Base-by-base conservation (phyloP, 1,140 invertebrate genomes). In the Drosophila jambulina region DNA sequence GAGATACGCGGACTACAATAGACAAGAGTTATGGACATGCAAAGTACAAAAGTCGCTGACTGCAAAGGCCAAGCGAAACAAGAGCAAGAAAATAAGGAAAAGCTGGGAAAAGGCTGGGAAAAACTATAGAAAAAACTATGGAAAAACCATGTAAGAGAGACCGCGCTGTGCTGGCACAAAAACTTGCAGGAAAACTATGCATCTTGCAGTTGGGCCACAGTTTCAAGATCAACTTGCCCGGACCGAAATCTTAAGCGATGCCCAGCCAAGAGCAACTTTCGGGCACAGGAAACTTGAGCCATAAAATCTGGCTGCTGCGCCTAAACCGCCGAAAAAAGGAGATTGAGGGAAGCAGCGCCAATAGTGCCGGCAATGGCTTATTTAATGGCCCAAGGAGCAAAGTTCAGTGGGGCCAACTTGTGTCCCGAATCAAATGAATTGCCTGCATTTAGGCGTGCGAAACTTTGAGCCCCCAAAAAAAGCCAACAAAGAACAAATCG, bases 301-400 rank as follows among this genome's bases (percentile, higher is more conserved):
- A 87, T 83, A 42, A 87, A 87, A 87, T 69, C 78, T 48, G 71
- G 64, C 64, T 78, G 79, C 42, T 75, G 75, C 38, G 65, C 45
- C 46, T 54, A 46, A 60, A 38, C 40, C 53, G 53, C 43, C 43
- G 38, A 53, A 61, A 43, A 53, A 61, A 51, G 1, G 25, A 29
- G 48, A 46, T 49, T 27, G 19, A 19, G 15, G 54, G 6, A 23
- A 53, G 12, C 17, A 12, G 48, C 23, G 46, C 10, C 8, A 46
- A 38, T 21, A 29, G 57, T 46, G 12, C 8, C 3, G 49, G 38
- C 42, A 49, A 59, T 71, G 51, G n/a, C 43, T 72, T 71, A 48
- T 71, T 59, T 42, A 72, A 71, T 71, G 67, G 69, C 43, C 43
- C 42, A 45, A 42, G 23, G 32, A 40, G 49, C 51, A 70, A 46